These are phyloP conservation scores for Mobula birostris DNA, from an alignment of 2,113 vertebrate species.

Conservation along the genomic window DNA sequence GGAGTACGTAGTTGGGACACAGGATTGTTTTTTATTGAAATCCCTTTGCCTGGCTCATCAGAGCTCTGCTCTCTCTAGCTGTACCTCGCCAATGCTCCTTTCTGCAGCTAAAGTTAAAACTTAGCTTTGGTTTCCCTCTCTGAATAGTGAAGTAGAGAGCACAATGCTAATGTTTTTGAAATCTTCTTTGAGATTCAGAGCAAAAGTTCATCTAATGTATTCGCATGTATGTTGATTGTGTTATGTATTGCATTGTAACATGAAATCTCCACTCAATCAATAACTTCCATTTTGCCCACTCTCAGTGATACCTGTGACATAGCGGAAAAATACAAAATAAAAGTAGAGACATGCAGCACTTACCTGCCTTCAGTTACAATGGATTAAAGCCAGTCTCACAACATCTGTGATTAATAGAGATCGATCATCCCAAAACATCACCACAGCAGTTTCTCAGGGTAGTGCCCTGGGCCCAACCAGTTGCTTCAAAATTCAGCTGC, in stretches of 20 bases:
- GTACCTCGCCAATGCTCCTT: neutral
- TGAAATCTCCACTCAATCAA: neutral
- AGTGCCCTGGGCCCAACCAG: too few relatives aligned
- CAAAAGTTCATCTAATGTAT: neutral
- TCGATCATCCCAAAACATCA: too few relatives aligned
- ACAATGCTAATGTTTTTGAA: neutral
- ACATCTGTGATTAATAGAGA: too few relatives aligned
- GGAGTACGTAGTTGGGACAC: neutral
- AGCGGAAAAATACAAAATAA: neutral
- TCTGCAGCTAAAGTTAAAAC: neutral
- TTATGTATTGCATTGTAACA: neutral
- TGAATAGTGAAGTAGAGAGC: neutral
- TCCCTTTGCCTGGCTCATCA: neutral
- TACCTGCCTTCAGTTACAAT: neutral
- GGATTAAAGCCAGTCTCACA: neutral
- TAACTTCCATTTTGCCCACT: neutral
- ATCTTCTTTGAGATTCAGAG: neutral
- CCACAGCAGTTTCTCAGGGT: too few relatives aligned
- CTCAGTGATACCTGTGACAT: neutral
- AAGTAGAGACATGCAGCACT: neutral
- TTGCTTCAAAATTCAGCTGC: too few relatives aligned
- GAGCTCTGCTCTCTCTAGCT: neutral
- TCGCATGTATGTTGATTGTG: neutral
- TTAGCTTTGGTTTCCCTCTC: neutral
- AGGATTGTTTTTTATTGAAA: neutral